Evolutionary conservation across 2,888 invertebrate genomes (phyloP), one percentile per base, ranked within the genome.

Genomic region (Galerucella pusilla): DNA sequence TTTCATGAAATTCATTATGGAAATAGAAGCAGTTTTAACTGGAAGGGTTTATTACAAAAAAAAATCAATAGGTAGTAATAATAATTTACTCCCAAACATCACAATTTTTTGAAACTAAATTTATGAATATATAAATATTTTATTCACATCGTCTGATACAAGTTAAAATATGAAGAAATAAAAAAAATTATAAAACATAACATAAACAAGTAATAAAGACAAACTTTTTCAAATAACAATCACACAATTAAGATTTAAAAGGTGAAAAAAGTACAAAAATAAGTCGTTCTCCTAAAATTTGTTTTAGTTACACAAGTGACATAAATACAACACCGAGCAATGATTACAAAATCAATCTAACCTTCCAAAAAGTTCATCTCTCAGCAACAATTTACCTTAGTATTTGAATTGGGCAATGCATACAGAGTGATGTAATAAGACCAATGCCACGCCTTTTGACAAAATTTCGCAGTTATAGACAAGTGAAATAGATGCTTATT

Each of bases 101-200:
- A 75, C 75, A 78, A 74, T 74, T 68, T 54, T 71, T 77, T 74
- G 75, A 73, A 77, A 78, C 75, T 73, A 74, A 77, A 74, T 75
- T 46, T 79, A 75, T 74, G 75, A 76, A 75, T 70, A 75, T 73
- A 79, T 79, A 79, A 78, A 79, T 78, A 79, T 68, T 72, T 74
- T 71, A 74, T 78, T 77, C 77, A 78, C 74, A 76, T 68, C 65
- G 63, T 70, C 65, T 76, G 75, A 66, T 68, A 54, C 61, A 72
- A 16, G 69, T 75, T 75, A 75, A 75, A 75, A 75, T 75, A 73
- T 75, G 61, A 73, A 75, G 72, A 72, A 72, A 69, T 69, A 75
- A 75, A 61, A 74, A 68, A 71, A 66, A 75, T 75, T 72, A 68
- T 75, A 71, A 75, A 75, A 75, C 75, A 69, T 75, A 75, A 75